Evolutionary conservation across 2,113 vertebrate species (phyloP).

Genomic region (Stigmatopora argus): DNA sequence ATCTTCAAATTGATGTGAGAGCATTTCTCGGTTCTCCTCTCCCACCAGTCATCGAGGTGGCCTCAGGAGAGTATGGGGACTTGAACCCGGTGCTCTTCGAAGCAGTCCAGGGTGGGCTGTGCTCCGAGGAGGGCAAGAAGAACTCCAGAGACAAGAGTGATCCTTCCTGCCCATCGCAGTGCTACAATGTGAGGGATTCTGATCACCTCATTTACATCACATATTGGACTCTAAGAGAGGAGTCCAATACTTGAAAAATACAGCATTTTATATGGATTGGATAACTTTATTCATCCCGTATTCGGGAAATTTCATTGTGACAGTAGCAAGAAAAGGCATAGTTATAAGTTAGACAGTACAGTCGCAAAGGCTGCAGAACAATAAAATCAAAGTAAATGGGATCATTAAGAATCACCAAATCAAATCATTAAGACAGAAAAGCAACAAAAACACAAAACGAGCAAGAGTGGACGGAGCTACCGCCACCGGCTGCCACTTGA

Average conservation of each 20-base stretch:
- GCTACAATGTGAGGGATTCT: slow-evolving; percentile 73
- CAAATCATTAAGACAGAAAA: too few relatives aligned
- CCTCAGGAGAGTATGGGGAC: slow-evolving; percentile 94
- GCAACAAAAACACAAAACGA: too few relatives aligned
- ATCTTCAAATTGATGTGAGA: background rate
- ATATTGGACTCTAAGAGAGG: too few relatives aligned
- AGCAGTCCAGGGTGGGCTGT: slow-evolving; percentile 89
- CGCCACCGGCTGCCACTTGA: too few relatives aligned
- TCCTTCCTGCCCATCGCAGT: slow-evolving; percentile 71
- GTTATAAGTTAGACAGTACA: too few relatives aligned
- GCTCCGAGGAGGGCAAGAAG: slow-evolving; percentile 84
- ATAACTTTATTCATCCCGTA: too few relatives aligned
- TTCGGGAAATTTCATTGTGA: too few relatives aligned
- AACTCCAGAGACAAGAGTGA: slow-evolving; percentile 80
- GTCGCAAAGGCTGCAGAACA: too few relatives aligned
- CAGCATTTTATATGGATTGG: background rate
- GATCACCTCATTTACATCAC: background rate
- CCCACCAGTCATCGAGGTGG: slow-evolving; percentile 89
- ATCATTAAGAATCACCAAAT: too few relatives aligned
- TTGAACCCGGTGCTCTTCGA: slow-evolving; percentile 92
- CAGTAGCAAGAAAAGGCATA: too few relatives aligned
- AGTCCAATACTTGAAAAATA: background rate
- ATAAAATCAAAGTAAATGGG: too few relatives aligned
- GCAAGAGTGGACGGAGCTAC: too few relatives aligned
- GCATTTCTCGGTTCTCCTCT: slow-evolving; percentile 12